Conservation (phyloP, 1,140 invertebrate genomes). For the Drosophila hydei region DNA sequence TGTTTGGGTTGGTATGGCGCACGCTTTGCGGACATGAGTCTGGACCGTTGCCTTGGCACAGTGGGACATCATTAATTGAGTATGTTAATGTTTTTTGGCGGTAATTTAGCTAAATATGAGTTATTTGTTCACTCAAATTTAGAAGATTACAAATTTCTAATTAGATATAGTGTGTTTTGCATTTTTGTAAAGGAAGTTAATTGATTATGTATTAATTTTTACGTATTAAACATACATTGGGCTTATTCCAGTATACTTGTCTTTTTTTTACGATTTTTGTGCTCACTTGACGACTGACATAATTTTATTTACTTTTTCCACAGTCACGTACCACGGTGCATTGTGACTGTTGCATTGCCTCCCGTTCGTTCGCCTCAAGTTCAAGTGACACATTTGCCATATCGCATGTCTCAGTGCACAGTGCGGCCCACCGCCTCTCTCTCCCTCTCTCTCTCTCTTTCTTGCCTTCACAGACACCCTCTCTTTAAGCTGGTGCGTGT, state of each 20-base stretch:
- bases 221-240: too few relatives aligned
- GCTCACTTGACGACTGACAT: background rate
- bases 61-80: conserved; percentile 18
- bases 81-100: background rate
- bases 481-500: conserved; percentile 22
- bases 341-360: conserved; percentile 17
- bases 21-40: conserved; percentile 36
- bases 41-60: conserved; percentile 34
- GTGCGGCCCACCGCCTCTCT: conserved; percentile 10
- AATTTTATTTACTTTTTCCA: background rate
- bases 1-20: conserved; percentile 8
- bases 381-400: conserved; percentile 75
- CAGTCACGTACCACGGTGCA: conserved; percentile 29
- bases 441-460: background rate
- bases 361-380: conserved; percentile 55
- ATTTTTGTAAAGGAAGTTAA: too few relatives aligned
- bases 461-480: background rate
- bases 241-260: too few relatives aligned
- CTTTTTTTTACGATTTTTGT: too few relatives aligned
- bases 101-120: too few relatives aligned
- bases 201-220: too few relatives aligned
- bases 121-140: too few relatives aligned
- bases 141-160: too few relatives aligned
- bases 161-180: too few relatives aligned
- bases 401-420: conserved; percentile 69